A percentile compares a stretch with the other conserved stretches of the same genome.
Conservation (phyloP, 2,888 invertebrate species). For the Callyntrura sp. region DNA sequence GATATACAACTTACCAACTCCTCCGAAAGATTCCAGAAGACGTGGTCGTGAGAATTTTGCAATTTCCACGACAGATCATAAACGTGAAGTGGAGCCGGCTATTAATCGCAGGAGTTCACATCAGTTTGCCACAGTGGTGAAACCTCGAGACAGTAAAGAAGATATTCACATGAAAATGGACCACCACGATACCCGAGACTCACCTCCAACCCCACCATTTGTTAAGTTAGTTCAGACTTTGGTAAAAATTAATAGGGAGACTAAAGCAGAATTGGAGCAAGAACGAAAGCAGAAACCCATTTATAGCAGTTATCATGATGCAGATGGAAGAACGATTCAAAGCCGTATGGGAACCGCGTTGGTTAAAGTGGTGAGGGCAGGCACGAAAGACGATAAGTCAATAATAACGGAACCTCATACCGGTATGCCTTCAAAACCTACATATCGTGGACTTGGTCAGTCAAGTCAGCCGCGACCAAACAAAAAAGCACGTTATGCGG, state of each 20-base stretch:
- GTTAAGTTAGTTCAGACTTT: conserved; percentile 52
- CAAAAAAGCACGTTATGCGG: too few relatives aligned
- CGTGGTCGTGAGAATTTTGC: neutral
- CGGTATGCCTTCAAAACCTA: neutral
- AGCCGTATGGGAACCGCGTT: neutral
- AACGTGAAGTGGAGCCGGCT: too few relatives aligned
- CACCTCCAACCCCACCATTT: conserved; percentile 63
- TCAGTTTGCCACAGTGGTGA: conserved; percentile 25
- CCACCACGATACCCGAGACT: conserved; percentile 10
- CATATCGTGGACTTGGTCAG: too few relatives aligned
- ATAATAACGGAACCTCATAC: neutral
- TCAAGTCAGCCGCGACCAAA: neutral
- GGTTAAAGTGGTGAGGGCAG: neutral
- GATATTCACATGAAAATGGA: conserved; percentile 49
- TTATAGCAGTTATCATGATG: neutral
- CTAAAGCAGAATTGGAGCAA: neutral
- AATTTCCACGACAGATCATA: too few relatives aligned
- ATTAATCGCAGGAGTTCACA: too few relatives aligned
- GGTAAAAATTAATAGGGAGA: neutral
- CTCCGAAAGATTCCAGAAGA: neutral
- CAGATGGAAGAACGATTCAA: neutral
- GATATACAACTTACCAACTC: neutral
- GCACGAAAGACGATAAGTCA: neutral
- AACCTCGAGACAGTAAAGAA: conserved; percentile 69
- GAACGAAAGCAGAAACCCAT: neutral